Conservation (phyloP, 64 coral and sea anemone genomes). For the Catalaphyllia jardinei region DNA sequence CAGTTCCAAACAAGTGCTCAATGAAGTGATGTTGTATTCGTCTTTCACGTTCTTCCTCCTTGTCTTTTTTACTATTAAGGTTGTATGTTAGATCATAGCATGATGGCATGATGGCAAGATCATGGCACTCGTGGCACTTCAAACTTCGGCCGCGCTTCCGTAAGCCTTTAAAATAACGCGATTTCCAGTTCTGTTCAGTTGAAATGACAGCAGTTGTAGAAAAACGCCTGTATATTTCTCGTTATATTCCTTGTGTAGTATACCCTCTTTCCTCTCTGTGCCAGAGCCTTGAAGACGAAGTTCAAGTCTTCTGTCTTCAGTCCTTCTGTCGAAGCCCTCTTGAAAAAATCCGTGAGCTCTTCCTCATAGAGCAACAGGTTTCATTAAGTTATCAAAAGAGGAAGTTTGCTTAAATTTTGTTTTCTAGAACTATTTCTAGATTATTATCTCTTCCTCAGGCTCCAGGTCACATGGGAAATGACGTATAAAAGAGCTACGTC, state of each 20-base stretch:
- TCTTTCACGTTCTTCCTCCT: neutral
- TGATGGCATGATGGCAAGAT: neutral
- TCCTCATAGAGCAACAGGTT: too few species aligned
- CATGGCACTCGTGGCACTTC: neutral
- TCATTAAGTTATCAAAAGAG: too few species aligned
- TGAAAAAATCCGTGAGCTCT: neutral
- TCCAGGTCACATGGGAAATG: too few species aligned
- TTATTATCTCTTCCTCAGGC: too few species aligned
- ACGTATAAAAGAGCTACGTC: too few species aligned
- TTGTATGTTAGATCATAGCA: neutral
- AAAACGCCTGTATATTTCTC: neutral
- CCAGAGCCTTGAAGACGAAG: neutral
- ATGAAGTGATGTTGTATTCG: neutral
- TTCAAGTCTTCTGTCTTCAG: neutral
- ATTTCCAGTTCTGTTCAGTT: neutral
- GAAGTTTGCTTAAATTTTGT: too few species aligned
- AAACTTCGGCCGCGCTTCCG: conserved; percentile 39
- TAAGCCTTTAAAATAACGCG: neutral
- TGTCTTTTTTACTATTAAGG: neutral
- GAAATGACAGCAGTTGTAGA: neutral
- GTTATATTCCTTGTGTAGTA: neutral
- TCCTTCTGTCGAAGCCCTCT: neutral
- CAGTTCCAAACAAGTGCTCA: neutral
- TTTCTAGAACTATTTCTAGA: too few species aligned
- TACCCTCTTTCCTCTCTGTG: neutral